Conservation (phyloP, 2,888 invertebrate genomes). For the Ormyrus labotus region DNA sequence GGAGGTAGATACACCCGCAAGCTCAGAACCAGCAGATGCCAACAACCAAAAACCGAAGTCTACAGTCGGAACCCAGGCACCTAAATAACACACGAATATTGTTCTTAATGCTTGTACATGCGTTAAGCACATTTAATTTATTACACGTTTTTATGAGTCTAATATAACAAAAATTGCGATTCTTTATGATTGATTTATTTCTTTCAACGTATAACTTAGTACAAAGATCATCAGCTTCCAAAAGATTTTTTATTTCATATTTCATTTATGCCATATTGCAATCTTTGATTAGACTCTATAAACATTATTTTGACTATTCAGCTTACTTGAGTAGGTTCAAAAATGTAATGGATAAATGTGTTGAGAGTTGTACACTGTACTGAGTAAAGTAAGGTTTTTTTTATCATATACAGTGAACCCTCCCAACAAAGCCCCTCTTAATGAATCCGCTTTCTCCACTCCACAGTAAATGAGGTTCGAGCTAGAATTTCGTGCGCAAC, state of each 20-base stretch:
- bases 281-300: constrained; percentile 33
- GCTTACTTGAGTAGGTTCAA: constrained; percentile 26
- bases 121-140: constrained; percentile 49
- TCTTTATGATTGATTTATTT: neutral
- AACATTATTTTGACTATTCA: constrained; percentile 40
- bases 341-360: constrained; percentile 18
- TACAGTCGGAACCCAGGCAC: constrained; percentile 62
- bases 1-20: constrained; percentile 71
- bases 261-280: constrained; percentile 15
- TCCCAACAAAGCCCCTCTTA: too few relatives aligned
- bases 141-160: constrained; percentile 37
- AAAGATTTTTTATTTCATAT: constrained; percentile 27
- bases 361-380: constrained; percentile 40
- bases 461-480: too few relatives aligned
- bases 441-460: too few relatives aligned
- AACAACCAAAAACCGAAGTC: constrained; percentile 68
- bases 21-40: constrained; percentile 70
- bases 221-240: constrained; percentile 43
- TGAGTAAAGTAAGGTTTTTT: constrained; percentile 48
- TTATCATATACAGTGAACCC: neutral
- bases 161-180: neutral
- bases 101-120: constrained; percentile 58
- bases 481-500: too few relatives aligned
- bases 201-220: constrained; percentile 18
- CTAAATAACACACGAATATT: constrained; percentile 72